Percentiles rank a stretch among this genome's conserved stretches.
Conservation (phyloP, 2,797 vertebrate genomes). For the Mormyrus hasselquistii region DNA sequence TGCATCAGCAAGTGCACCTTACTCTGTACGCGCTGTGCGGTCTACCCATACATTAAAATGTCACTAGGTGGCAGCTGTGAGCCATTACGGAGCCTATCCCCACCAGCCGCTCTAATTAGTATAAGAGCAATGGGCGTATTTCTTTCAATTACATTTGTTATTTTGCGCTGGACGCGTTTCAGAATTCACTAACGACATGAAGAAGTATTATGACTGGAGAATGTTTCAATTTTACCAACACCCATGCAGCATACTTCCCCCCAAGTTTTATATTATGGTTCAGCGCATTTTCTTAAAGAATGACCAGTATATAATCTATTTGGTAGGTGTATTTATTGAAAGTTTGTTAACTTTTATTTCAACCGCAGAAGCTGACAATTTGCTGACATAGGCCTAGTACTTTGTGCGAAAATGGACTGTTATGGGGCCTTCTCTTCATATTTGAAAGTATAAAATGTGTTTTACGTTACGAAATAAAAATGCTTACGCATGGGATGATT, state of each 20-base stretch:
- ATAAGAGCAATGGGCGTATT: conserved; percentile 22
- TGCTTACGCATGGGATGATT: background rate
- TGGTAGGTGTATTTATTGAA: background rate
- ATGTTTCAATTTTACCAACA: background rate
- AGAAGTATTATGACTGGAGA: background rate
- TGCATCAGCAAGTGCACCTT: background rate
- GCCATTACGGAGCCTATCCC: background rate
- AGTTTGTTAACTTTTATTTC: background rate
- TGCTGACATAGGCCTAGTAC: background rate
- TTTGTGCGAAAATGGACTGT: background rate
- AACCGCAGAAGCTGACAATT: background rate
- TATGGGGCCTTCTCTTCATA: background rate
- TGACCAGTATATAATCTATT: background rate
- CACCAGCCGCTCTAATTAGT: conserved; percentile 19
- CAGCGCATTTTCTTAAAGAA: background rate
- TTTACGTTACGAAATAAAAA: background rate
- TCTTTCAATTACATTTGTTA: conserved; percentile 6
- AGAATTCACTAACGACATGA: background rate
- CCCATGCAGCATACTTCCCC: background rate
- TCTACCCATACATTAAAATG: background rate
- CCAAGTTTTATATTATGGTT: background rate
- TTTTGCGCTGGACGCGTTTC: conserved; percentile 8
- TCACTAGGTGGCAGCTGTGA: conserved; percentile 23
- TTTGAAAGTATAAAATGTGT: background rate
- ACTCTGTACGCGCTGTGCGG: background rate